Base-by-base conservation (phyloP, 2,888 invertebrate species). In the Timandra comae region DNA sequence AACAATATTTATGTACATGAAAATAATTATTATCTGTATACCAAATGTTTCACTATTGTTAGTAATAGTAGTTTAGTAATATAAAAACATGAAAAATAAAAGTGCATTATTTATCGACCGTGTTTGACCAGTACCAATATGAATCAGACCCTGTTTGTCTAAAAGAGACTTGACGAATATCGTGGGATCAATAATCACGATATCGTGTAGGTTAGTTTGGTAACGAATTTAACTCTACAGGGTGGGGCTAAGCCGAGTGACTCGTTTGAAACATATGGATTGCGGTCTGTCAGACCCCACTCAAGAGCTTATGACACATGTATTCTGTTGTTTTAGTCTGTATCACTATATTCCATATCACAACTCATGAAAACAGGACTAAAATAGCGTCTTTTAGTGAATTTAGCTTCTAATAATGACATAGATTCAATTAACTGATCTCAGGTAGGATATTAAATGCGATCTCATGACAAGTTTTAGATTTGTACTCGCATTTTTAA, bases 341-440 rank as follows among this genome's bases (percentile, higher is more conserved):
- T 35, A 19, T 42, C 39, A 12, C 40, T 9, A 48, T 5, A 16
- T 16, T 6, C 16, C 16, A 16, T 16, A 16, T 16, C 16, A 16
- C 16, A 40, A 33, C 20, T 33, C 32, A n/a, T n/a, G n/a, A n/a
- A n/a, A n/a, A n/a, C 40, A 38, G 27, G 35, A 36, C 23, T 30
- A 22, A 39, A 48, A 53, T 43, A 46, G 51, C 33, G 7, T 28
- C 12, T 6, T 11, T 36, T 22, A n/a, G 25, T 9, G 23, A 12
- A 10, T 9, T 28, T 27, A 23, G 21, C 19, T 27, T 22, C 27
- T 39, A 49, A 38, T 49, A 52, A 43, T 49, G 40, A 50, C 43
- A 44, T 52, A 51, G 53, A 57, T 49, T 52, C 53, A 53, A 52
- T 39, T 53, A 47, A 53, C 59, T 65, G 63, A 65, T 65, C 63